Conservation (phyloP, 2,888 invertebrate genomes). For the Philereme transversata region DNA sequence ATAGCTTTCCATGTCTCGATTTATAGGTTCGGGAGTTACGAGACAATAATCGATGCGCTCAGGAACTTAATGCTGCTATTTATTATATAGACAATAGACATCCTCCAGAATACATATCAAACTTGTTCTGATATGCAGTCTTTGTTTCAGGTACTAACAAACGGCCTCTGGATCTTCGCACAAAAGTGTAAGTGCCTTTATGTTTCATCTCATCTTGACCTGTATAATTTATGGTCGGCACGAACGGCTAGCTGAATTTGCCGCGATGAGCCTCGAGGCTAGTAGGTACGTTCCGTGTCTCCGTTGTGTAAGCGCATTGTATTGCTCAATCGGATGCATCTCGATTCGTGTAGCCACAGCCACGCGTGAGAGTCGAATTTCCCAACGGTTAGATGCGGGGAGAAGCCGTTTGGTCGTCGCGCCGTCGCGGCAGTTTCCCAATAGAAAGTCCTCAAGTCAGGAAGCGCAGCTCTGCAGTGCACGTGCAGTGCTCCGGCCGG, state of each 20-base stretch:
- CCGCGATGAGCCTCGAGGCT: constrained; percentile 41
- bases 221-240: constrained; percentile 27
- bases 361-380: constrained; percentile 74
- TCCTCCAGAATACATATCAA: constrained; percentile 2
- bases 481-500: constrained; percentile 49
- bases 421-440: constrained; percentile 67
- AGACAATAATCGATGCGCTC: constrained; percentile 2
- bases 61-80: background rate
- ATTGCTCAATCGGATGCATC: constrained; percentile 79
- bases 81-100: constrained; percentile 1
- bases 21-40: constrained; percentile 17
- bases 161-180: constrained; percentile 47
- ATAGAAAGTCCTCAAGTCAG: constrained; percentile 81
- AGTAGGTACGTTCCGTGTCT: constrained; percentile 47
- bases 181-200: constrained; percentile 66
- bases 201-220: constrained; percentile 30
- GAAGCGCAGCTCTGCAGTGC: constrained; percentile 67
- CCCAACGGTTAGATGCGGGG: constrained; percentile 64
- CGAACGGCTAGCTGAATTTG: constrained; percentile 35
- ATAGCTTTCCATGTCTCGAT: constrained; percentile 22
- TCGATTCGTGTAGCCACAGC: constrained; percentile 58
- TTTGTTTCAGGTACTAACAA: constrained; percentile 56
- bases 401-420: constrained; percentile 57
- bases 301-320: constrained; percentile 71
- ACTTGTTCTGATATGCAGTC: constrained; percentile 13